Percentiles rank a stretch among this genome's conserved stretches.
These are phyloP conservation scores for Crossocerus cetratus DNA, from an alignment of 2,888 invertebrate species.

Conservation along the genomic window DNA sequence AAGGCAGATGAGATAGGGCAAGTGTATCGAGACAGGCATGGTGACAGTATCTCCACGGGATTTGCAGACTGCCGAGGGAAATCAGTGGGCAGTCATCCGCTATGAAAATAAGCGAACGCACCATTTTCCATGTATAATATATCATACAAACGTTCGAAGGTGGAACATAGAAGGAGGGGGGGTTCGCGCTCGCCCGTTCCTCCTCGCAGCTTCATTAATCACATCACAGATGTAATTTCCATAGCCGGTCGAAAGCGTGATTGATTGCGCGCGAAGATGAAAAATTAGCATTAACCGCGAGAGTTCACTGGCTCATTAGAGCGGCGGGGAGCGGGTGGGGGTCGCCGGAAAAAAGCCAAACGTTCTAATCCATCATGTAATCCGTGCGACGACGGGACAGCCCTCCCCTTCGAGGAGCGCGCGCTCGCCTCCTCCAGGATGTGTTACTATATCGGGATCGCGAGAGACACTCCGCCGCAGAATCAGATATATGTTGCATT, in stretches of 20 bases:
- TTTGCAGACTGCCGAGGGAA: not conserved
- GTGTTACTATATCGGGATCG: no score
- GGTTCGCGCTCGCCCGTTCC: constrained; percentile 20
- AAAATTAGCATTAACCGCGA: constrained; percentile 38
- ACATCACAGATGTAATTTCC: constrained; percentile 49
- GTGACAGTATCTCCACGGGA: not conserved
- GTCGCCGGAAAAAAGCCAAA: constrained; percentile 22
- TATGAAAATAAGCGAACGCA: constrained; percentile 26
- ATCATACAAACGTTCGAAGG: constrained; percentile 37
- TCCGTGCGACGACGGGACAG: constrained; percentile 9
- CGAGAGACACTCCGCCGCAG: no score
- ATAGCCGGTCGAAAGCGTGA: constrained; percentile 48
- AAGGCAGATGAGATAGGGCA: no score
- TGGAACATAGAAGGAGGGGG: constrained; percentile 24
- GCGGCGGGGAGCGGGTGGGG: not conserved
- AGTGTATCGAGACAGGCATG: no score
- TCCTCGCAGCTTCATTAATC: constrained; percentile 40
- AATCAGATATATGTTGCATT: no score
- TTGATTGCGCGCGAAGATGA: constrained; percentile 34
- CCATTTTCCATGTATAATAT: constrained; percentile 37
- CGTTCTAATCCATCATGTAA: constrained; percentile 16
- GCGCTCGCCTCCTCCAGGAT: no score
- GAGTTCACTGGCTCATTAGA: constrained; percentile 40
- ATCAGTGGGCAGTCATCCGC: not conserved
- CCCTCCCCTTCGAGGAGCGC: not conserved